phyloP scores from a whole-genome alignment of 2,888 invertebrate genomes.

The Mamestra brassicae region DNA sequence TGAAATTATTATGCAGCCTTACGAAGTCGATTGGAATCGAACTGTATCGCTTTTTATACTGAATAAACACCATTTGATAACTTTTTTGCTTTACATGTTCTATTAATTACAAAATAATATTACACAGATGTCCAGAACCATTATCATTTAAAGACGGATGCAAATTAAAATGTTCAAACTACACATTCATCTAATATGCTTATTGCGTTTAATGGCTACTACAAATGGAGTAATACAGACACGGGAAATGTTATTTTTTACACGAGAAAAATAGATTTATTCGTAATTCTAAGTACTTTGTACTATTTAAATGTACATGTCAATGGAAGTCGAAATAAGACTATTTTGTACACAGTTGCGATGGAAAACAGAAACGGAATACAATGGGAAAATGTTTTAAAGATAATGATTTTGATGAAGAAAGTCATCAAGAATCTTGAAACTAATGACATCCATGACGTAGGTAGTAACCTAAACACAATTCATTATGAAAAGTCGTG shows the following conservation, averaged over 20 bases:
- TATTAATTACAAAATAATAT: conserved; percentile 11
- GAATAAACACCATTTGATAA: not conserved
- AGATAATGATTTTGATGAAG: not conserved
- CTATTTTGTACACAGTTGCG: conserved; percentile 15
- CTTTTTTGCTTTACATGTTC: conserved; percentile 1
- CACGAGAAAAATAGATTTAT: conserved; percentile 58
- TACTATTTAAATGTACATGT: conserved; percentile 58
- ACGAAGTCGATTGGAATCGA: not conserved
- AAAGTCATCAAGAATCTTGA: not conserved
- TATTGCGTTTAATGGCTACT: conserved; percentile 31
- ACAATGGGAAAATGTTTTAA: not conserved
- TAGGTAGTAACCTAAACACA: not conserved
- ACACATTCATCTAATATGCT: not conserved
- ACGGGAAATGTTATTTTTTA: conserved; percentile 12
- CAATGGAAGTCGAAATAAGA: conserved; percentile 32
- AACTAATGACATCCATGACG: conserved; percentile 33
- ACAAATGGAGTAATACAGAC: conserved; percentile 3
- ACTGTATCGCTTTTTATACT: not conserved
- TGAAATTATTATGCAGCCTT: not conserved
- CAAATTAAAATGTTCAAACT: conserved; percentile 20
- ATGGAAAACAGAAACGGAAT: conserved; percentile 1
- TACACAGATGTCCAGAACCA: not conserved
- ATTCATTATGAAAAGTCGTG: conserved; percentile 4
- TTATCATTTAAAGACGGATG: not conserved
- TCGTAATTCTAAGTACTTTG: conserved; percentile 60